phyloP scores from a whole-genome alignment of 2,888 invertebrate genomes.

The Lacanobia wlatinum region DNA sequence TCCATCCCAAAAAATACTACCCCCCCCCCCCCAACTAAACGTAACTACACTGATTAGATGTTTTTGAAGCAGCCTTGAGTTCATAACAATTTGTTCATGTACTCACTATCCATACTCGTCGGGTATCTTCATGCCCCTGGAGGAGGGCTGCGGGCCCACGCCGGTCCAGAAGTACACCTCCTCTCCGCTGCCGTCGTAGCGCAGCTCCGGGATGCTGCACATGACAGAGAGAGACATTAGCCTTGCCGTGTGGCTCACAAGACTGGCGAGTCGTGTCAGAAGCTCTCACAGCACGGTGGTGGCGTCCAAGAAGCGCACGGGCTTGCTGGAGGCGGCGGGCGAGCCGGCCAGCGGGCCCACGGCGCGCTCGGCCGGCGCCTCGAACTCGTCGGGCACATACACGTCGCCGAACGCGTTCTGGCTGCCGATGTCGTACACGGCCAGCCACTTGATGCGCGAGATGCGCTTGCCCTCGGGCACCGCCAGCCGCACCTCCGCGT shows the following conservation, averaged over 20 bases:
- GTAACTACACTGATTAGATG: neutral
- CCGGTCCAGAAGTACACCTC: conserved; percentile 97
- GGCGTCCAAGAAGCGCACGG: conserved; percentile 94
- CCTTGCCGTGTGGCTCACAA: too few relatives aligned
- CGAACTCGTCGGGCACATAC: conserved; percentile 97
- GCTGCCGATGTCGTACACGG: conserved; percentile 96
- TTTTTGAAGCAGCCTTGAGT: neutral
- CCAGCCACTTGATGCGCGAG: conserved; percentile 97
- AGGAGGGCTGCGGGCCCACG: conserved; percentile 96
- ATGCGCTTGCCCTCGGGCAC: conserved; percentile 96
- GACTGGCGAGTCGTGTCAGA: too few relatives aligned
- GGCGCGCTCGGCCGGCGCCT: conserved; percentile 94
- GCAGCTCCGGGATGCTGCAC: conserved; percentile 93
- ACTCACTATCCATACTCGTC: conserved; percentile 98
- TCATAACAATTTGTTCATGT: neutral
- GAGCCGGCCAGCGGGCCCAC: conserved; percentile 80
- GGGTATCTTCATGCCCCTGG: conserved; percentile 95
- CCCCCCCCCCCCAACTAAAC: neutral
- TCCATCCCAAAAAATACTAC: too few relatives aligned
- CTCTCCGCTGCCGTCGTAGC: conserved; percentile 94
- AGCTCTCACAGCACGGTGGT: conserved; percentile 92
- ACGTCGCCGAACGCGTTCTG: conserved; percentile 98
- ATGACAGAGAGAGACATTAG: neutral
- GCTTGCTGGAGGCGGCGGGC: conserved; percentile 92
- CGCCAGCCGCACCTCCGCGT: conserved; percentile 95